Conservation (phyloP, 1,140 invertebrate species). For the Dolichoris vasculosae region DNA sequence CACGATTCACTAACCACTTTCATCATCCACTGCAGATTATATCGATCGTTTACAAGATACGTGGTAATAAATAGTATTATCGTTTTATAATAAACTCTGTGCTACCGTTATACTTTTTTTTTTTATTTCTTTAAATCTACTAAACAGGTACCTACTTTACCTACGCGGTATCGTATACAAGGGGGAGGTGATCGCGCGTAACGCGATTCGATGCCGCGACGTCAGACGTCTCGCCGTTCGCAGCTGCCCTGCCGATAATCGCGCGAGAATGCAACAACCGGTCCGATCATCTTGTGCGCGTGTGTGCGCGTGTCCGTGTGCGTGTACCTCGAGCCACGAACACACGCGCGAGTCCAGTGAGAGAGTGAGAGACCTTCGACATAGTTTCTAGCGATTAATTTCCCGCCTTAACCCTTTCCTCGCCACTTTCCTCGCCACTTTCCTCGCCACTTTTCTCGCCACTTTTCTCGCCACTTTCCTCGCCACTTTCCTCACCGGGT, state of each 20-base stretch:
- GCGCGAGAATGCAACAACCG: conserved; percentile 21
- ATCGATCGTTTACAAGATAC: conserved; percentile 45
- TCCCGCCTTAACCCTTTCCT: no score
- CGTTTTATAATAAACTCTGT: conserved; percentile 54
- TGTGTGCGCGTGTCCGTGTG: neutral
- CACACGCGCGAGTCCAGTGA: neutral
- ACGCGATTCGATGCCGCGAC: conserved; percentile 71
- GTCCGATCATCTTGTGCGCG: conserved; percentile 8
- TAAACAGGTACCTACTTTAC: conserved; percentile 75
- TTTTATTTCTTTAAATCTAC: conserved; percentile 56
- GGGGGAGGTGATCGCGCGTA: conserved; percentile 59
- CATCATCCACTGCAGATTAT: conserved; percentile 37
- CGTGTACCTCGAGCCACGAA: neutral
- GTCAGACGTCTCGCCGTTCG: conserved; percentile 70
- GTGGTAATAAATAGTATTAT: conserved; percentile 56
- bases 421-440: no score
- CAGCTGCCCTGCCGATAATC: conserved; percentile 68
- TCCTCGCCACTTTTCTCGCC: no score
- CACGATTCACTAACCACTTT: no score
- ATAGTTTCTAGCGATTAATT: neutral
- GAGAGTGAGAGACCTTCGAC: conserved; percentile 32
- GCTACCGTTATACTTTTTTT: conserved; percentile 62
- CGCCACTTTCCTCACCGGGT: conserved; percentile 7
- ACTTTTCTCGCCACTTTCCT: no score
- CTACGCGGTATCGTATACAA: conserved; percentile 74